Percentiles rank a stretch among this genome's conserved stretches.
Conservation (phyloP, 2,888 invertebrate species). For the Rhimphoctona megacephalus region DNA sequence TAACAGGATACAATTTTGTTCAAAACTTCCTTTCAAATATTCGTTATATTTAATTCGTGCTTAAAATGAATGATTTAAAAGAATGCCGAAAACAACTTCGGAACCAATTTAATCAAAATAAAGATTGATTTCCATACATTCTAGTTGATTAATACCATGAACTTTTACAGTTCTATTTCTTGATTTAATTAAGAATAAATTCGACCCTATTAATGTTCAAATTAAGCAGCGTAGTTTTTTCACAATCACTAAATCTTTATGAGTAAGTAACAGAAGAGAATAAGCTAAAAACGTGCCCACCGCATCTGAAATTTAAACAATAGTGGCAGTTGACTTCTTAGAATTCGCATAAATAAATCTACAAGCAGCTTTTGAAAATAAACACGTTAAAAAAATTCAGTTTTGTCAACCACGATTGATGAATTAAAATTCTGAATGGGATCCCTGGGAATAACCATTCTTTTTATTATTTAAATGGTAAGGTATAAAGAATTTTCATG, state of each 20-base stretch:
- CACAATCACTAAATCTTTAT: no score
- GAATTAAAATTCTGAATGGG: neutral
- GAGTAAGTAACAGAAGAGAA: no score
- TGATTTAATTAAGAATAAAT: no score
- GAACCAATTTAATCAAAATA: neutral
- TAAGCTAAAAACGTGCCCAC: no score
- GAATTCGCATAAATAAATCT: no score
- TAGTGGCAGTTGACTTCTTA: no score
- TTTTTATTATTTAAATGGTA: neutral
- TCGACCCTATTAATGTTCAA: no score
- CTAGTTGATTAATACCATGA: neutral
- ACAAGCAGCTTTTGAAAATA: neutral
- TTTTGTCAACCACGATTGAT: neutral
- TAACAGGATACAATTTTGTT: conserved; percentile 62
- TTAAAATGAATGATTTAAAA: conserved; percentile 64
- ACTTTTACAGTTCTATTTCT: no score
- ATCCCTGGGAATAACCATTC: neutral
- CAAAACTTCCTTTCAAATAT: conserved; percentile 78
- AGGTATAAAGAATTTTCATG: neutral
- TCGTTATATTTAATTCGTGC: conserved; percentile 78
- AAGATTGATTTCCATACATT: neutral
- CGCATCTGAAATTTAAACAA: no score
- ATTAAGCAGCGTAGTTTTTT: no score
- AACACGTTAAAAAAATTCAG: neutral
- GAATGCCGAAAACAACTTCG: conserved; percentile 45